Base-by-base conservation (phyloP, 1,140 invertebrate genomes). In the Ganaspis sp. region DNA sequence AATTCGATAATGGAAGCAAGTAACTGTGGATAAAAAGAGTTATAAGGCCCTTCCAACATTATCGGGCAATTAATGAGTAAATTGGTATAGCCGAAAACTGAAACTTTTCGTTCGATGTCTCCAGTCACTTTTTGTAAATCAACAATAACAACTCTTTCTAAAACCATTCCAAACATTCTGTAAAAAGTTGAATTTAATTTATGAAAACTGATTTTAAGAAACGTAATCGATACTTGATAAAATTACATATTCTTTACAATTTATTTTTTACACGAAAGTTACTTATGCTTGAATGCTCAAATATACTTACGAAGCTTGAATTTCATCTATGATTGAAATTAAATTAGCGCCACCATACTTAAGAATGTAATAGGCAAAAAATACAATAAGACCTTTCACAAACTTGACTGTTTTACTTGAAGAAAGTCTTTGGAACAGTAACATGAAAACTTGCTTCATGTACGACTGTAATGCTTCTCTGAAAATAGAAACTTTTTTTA, bases 351-450 rank as follows among this genome's bases (percentile, higher is more conserved):
- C 92, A 21, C 96, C 95, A 86, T 96, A 96, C 88, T 96, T 95
- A 54, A 96, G 94, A 6, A 94, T 93, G 90, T 96, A 99, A 77
- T 97, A 94, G 58, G 94, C 95, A 84, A 99, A 95, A 92, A 99
- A 99, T 0, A 97, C 95, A 53, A 99, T 94, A 0, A 99, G 92
- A 76, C 95, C 94, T 87, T 96, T 96, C 1, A 99, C 93, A 90
- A 95, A 99, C 92, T 99, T 99, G 0, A 96, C 96, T 0, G 98
- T 99, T 92, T 98, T 99, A 0, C 96, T 97, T 0, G 95, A 96
- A 4, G 96, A 96, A 42, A 99, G 91, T 77, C 98, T 92, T 92
- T 98, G 97, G 89, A 99, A 99, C 5, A 99, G 91, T 69, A 99
- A 87, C 2, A 97, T 92, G 87, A 99, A 98, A 69, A 99, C 94